Conservation (phyloP, 2,113 vertebrate species). For the Planiliza haematocheilus region DNA sequence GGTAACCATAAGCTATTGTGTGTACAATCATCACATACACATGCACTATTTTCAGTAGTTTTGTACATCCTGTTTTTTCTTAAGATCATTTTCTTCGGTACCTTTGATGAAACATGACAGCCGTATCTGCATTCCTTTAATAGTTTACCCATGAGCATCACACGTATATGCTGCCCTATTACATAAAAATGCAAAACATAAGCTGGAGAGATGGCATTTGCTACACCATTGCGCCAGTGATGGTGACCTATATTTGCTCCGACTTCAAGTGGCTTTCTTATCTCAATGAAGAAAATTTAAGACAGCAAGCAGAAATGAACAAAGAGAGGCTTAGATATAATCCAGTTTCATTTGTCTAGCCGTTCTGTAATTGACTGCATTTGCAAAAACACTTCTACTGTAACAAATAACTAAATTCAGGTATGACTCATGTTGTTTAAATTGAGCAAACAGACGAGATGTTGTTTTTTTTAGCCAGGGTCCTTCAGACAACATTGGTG, state of each 20-base stretch:
- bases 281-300: slow-evolving; percentile 50
- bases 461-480: background rate
- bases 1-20: too few species aligned
- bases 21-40: background rate
- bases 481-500: slow-evolving; percentile 6
- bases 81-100: slow-evolving; percentile 33
- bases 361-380: slow-evolving; percentile 56
- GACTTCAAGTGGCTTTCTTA: slow-evolving; percentile 50
- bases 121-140: slow-evolving; percentile 65
- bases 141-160: slow-evolving; percentile 44
- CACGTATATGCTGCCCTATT: slow-evolving; percentile 56
- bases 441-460: slow-evolving; percentile 7
- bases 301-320: slow-evolving; percentile 48
- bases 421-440: slow-evolving; percentile 15
- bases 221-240: slow-evolving; percentile 55
- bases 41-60: background rate
- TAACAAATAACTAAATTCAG: slow-evolving; percentile 23
- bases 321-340: slow-evolving; percentile 46
- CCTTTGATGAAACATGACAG: slow-evolving; percentile 41
- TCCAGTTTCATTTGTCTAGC: slow-evolving; percentile 23
- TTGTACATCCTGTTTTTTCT: too few species aligned
- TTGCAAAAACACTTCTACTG: slow-evolving; percentile 54
- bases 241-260: slow-evolving; percentile 76
- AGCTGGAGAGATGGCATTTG: slow-evolving; percentile 64
- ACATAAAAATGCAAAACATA: slow-evolving; percentile 75